These are phyloP conservation scores for Siniperca obscura DNA, from an alignment of 2,797 vertebrate genomes.

Conservation along the genomic window DNA sequence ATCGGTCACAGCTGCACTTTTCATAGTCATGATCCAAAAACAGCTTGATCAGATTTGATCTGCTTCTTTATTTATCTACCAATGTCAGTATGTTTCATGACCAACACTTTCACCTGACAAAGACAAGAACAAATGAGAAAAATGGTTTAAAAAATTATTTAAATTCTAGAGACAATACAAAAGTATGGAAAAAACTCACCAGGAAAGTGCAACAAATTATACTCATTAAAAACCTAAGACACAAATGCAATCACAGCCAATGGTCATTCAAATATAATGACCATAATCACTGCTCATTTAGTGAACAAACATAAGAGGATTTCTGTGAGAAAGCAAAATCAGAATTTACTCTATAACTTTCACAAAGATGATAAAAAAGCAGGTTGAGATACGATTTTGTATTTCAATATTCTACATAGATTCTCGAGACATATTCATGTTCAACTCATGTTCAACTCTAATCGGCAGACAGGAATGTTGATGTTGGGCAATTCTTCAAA, in stretches of 20 bases:
- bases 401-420: neutral
- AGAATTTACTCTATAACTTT: neutral
- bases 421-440: too few species aligned
- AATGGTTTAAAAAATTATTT: neutral
- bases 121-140: neutral
- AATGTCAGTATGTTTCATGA: neutral
- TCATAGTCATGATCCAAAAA: conserved; percentile 23
- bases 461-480: too few species aligned
- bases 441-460: too few species aligned
- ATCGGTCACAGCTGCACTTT: conserved; percentile 23
- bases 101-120: neutral
- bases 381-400: neutral
- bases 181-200: neutral
- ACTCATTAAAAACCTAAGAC: neutral
- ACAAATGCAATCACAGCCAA: neutral
- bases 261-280: neutral
- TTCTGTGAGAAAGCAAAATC: neutral
- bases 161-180: too few species aligned
- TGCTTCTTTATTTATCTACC: neutral
- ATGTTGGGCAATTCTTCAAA: too few species aligned
- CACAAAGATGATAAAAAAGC: neutral
- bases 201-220: neutral
- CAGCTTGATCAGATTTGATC: conserved; percentile 15
- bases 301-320: neutral
- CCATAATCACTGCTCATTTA: neutral